phyloP scores from a whole-genome alignment of 2,888 invertebrate species.

The Pyrgus malvae region DNA sequence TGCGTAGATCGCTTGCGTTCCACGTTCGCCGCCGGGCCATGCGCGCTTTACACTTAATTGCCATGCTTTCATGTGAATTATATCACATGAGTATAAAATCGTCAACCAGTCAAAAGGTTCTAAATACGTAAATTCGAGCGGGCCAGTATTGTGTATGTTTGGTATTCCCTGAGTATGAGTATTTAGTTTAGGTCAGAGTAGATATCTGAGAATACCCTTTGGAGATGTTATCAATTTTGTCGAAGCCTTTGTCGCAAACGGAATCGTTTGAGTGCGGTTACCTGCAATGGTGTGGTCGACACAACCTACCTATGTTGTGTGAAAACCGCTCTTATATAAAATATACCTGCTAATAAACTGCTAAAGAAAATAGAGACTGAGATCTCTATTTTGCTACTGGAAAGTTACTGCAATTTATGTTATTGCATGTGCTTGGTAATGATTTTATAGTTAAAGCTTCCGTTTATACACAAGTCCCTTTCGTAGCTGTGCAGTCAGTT shows the following conservation, averaged over 20 bases:
- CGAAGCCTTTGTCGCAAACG: conserved; percentile 21
- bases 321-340: neutral
- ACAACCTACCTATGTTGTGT: conserved; percentile 12
- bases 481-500: too few relatives aligned
- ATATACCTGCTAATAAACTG: neutral
- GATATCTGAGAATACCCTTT: conserved; percentile 11
- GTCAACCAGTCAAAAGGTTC: too few relatives aligned
- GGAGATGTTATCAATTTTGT: conserved; percentile 24
- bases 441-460: too few relatives aligned
- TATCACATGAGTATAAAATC: too few relatives aligned
- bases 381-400: neutral
- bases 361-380: neutral
- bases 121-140: neutral
- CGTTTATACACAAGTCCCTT: too few relatives aligned
- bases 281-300: conserved; percentile 14
- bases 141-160: neutral
- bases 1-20: too few relatives aligned
- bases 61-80: too few relatives aligned
- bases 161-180: neutral
- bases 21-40: too few relatives aligned
- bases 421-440: too few relatives aligned
- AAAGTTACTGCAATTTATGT: too few relatives aligned
- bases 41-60: too few relatives aligned
- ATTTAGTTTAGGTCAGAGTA: neutral
- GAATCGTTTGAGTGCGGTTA: conserved; percentile 1